Conservation (phyloP, 2,888 invertebrate genomes). For the Trachelus stipa region DNA sequence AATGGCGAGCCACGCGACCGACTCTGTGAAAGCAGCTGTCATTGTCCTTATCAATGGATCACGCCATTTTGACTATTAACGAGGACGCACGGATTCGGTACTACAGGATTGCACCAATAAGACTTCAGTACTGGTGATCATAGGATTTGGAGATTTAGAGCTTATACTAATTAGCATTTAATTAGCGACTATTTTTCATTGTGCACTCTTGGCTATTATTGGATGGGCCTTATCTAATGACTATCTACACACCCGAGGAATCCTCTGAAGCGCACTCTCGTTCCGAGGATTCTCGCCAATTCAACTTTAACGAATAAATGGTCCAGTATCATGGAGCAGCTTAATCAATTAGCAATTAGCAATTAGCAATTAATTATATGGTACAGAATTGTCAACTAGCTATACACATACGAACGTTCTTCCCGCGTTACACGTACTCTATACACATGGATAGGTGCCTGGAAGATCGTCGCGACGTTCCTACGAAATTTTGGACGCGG, state of each 20-base stretch:
- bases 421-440: background rate
- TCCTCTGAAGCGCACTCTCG: background rate
- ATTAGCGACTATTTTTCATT: background rate
- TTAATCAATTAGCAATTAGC: background rate
- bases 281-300: background rate
- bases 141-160: background rate
- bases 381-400: background rate
- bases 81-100: background rate
- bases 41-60: background rate
- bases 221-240: background rate
- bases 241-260: background rate
- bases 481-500: too few species aligned
- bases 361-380: background rate
- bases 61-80: background rate
- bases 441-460: background rate
- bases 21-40: background rate
- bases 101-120: background rate
- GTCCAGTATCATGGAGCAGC: constrained; percentile 6
- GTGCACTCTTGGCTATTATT: background rate
- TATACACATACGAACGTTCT: background rate
- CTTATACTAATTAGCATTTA: background rate
- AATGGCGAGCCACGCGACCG: background rate
- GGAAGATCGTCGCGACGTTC: too few species aligned
- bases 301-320: constrained; percentile 7
- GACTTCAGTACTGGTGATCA: background rate